Percentiles rank a stretch among this genome's conserved stretches.
Conservation (phyloP, 2,113 vertebrate species). For the Dunckerocampus dactyliophorus region DNA sequence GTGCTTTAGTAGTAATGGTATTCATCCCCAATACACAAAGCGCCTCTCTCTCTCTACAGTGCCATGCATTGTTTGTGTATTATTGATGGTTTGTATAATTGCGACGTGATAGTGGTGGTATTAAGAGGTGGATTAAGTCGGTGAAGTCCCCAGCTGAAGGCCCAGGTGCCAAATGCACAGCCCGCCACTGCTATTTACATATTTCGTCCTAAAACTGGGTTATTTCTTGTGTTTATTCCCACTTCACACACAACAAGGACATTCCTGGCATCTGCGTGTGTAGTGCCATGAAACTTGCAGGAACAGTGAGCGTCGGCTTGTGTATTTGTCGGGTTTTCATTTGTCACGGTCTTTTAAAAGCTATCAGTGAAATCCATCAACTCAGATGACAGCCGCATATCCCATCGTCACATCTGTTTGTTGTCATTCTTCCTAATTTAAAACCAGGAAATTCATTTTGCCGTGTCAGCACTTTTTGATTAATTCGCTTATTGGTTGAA, state of each 20-base stretch:
- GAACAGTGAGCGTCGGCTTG: not conserved
- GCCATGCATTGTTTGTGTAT: too few species aligned
- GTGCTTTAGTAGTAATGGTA: too few species aligned
- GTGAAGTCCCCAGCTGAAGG: too few species aligned
- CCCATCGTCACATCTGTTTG: constrained; percentile 33
- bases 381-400: constrained; percentile 17
- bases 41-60: too few species aligned
- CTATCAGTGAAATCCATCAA: constrained; percentile 37
- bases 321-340: not conserved
- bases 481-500: constrained; percentile 33
- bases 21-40: too few species aligned
- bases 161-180: too few species aligned
- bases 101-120: too few species aligned
- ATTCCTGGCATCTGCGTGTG: constrained; percentile 6
- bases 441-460: constrained; percentile 31
- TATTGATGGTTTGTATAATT: too few species aligned
- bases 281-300: constrained; percentile 5
- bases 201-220: not conserved
- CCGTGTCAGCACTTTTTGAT: constrained; percentile 31
- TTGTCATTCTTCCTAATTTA: constrained; percentile 42
- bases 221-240: not conserved
- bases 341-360: constrained; percentile 16
- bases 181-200: not conserved
- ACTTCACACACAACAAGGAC: constrained; percentile 5
- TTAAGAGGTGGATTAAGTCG: too few species aligned